These are phyloP conservation scores for Andrena flavipes DNA, from an alignment of 2,888 invertebrate genomes.

Conservation along the genomic window DNA sequence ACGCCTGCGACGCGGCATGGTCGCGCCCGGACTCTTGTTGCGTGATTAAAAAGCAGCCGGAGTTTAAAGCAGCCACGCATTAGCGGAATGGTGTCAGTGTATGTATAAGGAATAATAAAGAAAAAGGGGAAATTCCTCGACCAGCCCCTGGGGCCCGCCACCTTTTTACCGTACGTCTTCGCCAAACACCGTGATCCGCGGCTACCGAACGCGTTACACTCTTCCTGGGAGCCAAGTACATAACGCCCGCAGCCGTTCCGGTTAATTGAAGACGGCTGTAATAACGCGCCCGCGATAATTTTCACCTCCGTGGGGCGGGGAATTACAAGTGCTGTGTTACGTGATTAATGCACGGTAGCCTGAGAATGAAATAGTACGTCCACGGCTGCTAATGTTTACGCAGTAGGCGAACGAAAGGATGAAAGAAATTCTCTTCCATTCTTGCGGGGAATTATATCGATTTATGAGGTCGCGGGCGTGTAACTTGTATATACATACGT, in stretches of 20 bases:
- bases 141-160: background rate
- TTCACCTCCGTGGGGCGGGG: background rate
- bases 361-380: background rate
- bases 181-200: background rate
- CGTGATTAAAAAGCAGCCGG: constrained; percentile 58
- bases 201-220: background rate
- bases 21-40: constrained; percentile 24
- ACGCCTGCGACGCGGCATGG: constrained; percentile 20
- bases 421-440: constrained; percentile 12
- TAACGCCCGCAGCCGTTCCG: background rate
- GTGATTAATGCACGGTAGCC: constrained; percentile 5
- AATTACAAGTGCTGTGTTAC: constrained; percentile 9
- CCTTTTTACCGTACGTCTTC: background rate
- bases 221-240: too few species aligned
- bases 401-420: background rate
- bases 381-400: background rate
- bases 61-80: constrained; percentile 6
- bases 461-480: constrained; percentile 11
- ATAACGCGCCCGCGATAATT: constrained; percentile 34
- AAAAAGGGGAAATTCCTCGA: background rate
- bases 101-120: constrained; percentile 15
- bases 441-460: background rate
- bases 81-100: constrained; percentile 13
- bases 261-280: constrained; percentile 39
- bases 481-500: constrained; percentile 1